Evolutionary conservation across 2,888 invertebrate species (phyloP).

Genomic region (Lasius fuliginosus): DNA sequence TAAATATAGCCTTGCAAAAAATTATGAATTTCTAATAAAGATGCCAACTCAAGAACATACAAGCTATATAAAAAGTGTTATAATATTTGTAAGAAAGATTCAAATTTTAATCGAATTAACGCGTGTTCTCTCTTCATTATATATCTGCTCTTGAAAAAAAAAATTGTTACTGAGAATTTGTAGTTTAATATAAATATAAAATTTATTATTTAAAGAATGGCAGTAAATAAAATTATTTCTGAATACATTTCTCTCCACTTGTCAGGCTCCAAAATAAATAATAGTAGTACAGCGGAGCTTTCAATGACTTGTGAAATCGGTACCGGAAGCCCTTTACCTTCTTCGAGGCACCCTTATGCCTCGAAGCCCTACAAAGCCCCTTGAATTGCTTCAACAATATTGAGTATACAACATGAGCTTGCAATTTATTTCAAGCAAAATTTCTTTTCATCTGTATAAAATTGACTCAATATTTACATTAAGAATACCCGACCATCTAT

Average conservation of each 20-base stretch:
- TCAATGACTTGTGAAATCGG: constrained; percentile 37
- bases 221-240: constrained; percentile 1
- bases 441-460: constrained; percentile 46
- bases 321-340: constrained; percentile 39
- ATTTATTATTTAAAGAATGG: neutral
- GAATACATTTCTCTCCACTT: neutral
- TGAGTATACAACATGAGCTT: constrained; percentile 24
- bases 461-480: constrained; percentile 53
- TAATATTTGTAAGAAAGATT: constrained; percentile 32
- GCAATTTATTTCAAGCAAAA: constrained; percentile 45
- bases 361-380: constrained; percentile 29
- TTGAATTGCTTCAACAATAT: constrained; percentile 44
- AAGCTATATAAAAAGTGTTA: neutral
- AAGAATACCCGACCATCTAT: constrained; percentile 59
- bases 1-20: neutral
- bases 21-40: neutral
- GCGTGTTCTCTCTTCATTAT: neutral
- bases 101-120: constrained; percentile 2
- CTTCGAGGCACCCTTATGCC: neutral
- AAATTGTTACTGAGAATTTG: neutral
- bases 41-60: neutral
- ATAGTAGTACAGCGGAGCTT: constrained; percentile 17
- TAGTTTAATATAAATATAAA: constrained; percentile 13
- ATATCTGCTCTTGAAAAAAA: neutral
- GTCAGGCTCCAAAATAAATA: constrained; percentile 18